Evolutionary conservation across 2,888 invertebrate genomes (phyloP), one percentile per base, ranked within the genome.

Genomic region (Plusia festucae): DNA sequence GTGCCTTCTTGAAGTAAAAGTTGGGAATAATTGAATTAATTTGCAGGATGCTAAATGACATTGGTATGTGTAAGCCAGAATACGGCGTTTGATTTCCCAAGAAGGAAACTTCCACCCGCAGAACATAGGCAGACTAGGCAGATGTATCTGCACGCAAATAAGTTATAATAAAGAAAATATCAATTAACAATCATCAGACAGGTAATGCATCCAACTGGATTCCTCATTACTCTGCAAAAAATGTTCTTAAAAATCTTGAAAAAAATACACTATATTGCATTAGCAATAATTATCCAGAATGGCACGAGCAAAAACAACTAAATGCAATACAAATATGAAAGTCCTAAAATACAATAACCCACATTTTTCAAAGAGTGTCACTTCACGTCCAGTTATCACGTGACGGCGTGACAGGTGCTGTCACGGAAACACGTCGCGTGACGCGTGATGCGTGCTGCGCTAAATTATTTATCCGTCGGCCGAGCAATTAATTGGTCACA

Each of bases 371-470:
- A 44, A 57, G 73, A 72, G 59, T 58, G 73, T 62, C 65, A 73
- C 44, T 65, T 52, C 54, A 63, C 61, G 62, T 62, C 58, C 65
- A 63, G 59, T 62, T 62, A 71, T 70, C 76, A 69, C 80, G 67
- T 78, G 76, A 66, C 78, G 71, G 72, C 77, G 79, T 87, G 88
- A 88, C 88, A 85, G 78, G 74, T 30, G 73, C 82, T 85, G 89
- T 86, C 88, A 86, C 83, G 86, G 54, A 60, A 72, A 70, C 70
- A 53, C 75, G 61, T 73, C 67, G 71, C 80, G 68, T 76, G 76
- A 71, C 61, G 61, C 56, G 65, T 75, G 66, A 49, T 67, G 73
- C 70, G 73, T 40, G 40, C 72, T 69, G 62, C 54, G 68, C 58
- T 79, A 75, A 80, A 76, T 84, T 77, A 81, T 81, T 78, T 79